Evolutionary conservation across 2,888 invertebrate species (phyloP), one percentile per base, ranked within the genome.

Genomic region (Erebia epiphron): DNA sequence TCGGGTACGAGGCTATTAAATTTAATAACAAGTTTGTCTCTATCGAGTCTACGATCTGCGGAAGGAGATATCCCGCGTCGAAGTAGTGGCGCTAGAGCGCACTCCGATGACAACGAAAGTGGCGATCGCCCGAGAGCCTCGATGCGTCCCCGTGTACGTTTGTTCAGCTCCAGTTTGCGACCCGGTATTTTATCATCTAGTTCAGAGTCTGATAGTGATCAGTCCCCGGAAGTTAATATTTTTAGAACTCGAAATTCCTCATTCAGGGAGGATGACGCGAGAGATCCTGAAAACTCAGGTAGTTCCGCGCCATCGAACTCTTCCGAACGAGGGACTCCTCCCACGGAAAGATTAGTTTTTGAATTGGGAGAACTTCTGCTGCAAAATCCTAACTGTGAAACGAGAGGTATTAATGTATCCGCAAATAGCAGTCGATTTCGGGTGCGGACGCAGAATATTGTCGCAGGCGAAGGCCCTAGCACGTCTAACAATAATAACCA

Each of bases 21-120:
- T 77, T 82, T 93, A 64, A 93, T 94, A 65, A 92, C 92, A 0
- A 90, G 91, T 68, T 91, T 92, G 90, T 92, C 93, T 1, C 75
- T 91, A 73, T 87, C 92, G 8, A 90, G 89, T 9, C 76, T 92
- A 11, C 87, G 83, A 35, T 35, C 35, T 70, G 85, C 86, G 1
- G 89, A 89, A 68, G 84, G 88, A 1, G 82, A 77, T 52, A 79
- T 79, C 16, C 82, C 84, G 9, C 78, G 83, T 21, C 83, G 84
- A 10, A 78, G 79, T 1, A 75, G 75, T 10, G 76, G 77, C 2
- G 75, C 82, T 2, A 81, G 85, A 43, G 82, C 85, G 7, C 86
- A 83, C 26, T 85, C 87, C 0, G 87, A 86, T 63, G 88, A 88
- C 52, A 83, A 82, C 70, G 86, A 85, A 58, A 73, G 81, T 60